These are phyloP conservation scores for Lasioglossum lativentre DNA, from an alignment of 2,888 invertebrate genomes.

Conservation along the genomic window DNA sequence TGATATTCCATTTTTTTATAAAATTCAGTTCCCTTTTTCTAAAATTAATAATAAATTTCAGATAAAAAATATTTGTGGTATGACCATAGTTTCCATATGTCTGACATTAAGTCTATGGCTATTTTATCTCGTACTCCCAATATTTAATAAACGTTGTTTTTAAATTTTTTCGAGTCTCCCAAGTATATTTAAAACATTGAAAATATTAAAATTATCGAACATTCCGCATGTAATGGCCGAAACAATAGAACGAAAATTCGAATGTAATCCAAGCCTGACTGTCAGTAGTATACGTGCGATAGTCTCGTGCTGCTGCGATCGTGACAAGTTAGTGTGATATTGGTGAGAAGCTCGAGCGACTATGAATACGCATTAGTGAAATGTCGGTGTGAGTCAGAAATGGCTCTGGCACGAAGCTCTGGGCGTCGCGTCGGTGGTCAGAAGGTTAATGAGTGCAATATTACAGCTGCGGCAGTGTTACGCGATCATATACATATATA, in stretches of 20 bases:
- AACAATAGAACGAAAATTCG: background rate
- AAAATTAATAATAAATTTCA: too few relatives aligned
- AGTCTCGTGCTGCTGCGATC: background rate
- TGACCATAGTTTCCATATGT: too few relatives aligned
- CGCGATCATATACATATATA: background rate
- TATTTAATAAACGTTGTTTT: too few relatives aligned
- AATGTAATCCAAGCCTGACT: background rate
- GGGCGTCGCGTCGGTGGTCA: background rate
- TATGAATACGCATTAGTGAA: background rate
- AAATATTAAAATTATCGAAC: background rate
- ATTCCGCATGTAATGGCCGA: background rate
- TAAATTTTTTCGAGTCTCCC: background rate
- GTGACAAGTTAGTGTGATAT: background rate
- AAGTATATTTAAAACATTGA: background rate
- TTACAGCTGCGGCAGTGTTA: background rate
- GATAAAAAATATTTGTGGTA: too few relatives aligned
- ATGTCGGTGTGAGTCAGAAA: background rate
- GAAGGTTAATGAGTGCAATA: background rate
- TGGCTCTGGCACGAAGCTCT: background rate
- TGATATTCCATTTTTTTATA: too few relatives aligned
- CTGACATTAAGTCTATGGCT: too few relatives aligned
- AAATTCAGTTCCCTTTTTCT: too few relatives aligned
- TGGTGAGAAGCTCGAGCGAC: background rate
- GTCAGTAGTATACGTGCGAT: background rate
- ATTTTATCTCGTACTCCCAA: too few relatives aligned